Evolutionary conservation across 2,888 invertebrate genomes (phyloP).

Genomic region (Tuberolachnus salignus): DNA sequence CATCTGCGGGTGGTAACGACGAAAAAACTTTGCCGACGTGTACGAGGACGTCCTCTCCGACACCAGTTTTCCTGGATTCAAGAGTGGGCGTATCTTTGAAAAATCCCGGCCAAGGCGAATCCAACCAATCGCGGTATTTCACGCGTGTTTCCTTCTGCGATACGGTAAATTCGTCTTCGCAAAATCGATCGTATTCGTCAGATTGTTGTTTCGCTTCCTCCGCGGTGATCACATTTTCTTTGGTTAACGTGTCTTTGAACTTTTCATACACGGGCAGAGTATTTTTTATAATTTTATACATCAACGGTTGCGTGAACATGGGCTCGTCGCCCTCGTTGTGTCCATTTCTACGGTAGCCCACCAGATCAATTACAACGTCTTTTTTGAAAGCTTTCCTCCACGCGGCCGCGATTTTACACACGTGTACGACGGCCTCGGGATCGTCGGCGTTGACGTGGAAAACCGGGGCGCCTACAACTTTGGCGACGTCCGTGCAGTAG

Average conservation of each 20-base stretch:
- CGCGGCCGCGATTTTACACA: neutral
- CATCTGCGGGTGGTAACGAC: conserved; percentile 80
- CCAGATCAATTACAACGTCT: conserved; percentile 59
- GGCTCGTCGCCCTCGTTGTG: neutral
- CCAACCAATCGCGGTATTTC: conserved; percentile 94
- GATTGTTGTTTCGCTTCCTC: conserved; percentile 79
- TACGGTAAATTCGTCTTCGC: conserved; percentile 83
- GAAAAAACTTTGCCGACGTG: conserved; percentile 88
- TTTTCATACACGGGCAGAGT: no score
- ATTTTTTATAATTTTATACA: no score
- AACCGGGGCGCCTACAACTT: neutral
- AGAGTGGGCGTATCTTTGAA: conserved; percentile 86
- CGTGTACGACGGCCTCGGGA: neutral
- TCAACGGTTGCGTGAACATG: no score
- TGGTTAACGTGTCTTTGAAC: no score
- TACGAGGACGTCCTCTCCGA: conserved; percentile 80
- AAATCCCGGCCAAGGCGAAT: conserved; percentile 94
- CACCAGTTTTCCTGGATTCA: conserved; percentile 80
- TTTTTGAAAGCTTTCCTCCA: neutral
- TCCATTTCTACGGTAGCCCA: conserved; percentile 58
- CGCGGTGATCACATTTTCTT: conserved; percentile 76
- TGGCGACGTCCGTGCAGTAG: neutral
- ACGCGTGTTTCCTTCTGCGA: conserved; percentile 87
- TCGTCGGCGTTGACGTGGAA: neutral
- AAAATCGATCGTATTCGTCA: conserved; percentile 90